Base-by-base conservation (phyloP, 1,140 invertebrate genomes). In the Drosophila arawakana region DNA sequence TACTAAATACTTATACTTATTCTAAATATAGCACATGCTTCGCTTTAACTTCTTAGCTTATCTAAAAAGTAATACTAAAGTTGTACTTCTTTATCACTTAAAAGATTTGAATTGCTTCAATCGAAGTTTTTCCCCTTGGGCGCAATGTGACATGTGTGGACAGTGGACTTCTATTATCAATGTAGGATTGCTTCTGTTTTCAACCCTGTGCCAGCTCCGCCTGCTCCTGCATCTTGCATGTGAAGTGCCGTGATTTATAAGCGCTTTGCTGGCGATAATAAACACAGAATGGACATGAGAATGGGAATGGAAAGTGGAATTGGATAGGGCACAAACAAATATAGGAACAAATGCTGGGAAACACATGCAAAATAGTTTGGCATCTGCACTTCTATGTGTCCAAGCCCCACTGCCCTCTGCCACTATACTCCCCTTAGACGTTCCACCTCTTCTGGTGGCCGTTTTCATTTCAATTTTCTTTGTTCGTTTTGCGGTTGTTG, bases 231-330 rank as follows among this genome's bases (percentile, higher is more conserved):
- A 71, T 76, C 46, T 52, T 88, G 82, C 76, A 71, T 76, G 68
- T 88, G 83, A 85, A 85, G 82, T 81, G 58, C 68, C 65, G 83
- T 85, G 82, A 85, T 85, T 85, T 85, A 85, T 88, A 82, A 88
- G 83, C 83, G 83, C 72, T 88, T 79, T 79, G 79, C 76, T 65
- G 57, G 80, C 82, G 82, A 85, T 85, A 85, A 88, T 83, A 85
- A 68, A 77, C 71, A 76, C 66, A 75, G 47, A 60, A 37, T n/a
- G 50, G 30, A 6, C 34, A 15, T 35, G 58, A 25, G 58, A 44
- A 30, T 60, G 58, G 18, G 37, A 35, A 50, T 54, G 61, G 43
- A 30, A 6, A 49, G 3, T 30, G 21, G n/a, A 21, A 11, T 18
- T 11, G 39, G 15, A 50, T 39, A 15, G 8, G 1, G 39, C 21